Evolutionary conservation across 1,140 invertebrate genomes (phyloP).

Genomic region (Macrostomum lignano): DNA sequence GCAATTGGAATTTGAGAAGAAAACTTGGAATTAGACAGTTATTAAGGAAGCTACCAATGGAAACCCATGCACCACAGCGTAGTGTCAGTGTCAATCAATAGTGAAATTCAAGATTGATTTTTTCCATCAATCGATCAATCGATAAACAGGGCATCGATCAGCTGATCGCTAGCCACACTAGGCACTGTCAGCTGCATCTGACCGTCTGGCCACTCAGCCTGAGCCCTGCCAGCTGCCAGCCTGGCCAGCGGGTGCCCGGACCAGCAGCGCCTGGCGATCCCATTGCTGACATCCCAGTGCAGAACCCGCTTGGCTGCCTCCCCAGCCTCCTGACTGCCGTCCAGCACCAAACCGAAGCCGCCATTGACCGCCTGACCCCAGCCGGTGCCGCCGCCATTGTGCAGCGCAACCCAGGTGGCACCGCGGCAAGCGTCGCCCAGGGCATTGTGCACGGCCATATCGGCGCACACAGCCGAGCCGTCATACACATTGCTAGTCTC

Average conservation of each 20-base stretch:
- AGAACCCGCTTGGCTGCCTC: conserved; percentile 31
- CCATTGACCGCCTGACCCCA: conserved; percentile 44
- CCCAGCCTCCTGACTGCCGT: conserved; percentile 33
- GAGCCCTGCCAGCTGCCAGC: conserved; percentile 1
- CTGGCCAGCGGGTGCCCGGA: conserved; percentile 10
- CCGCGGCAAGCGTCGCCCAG: conserved; percentile 39
- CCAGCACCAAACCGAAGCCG: conserved; percentile 39
- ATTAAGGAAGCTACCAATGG: no score
- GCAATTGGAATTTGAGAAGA: no score
- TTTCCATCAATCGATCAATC: no score
- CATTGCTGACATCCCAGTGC: conserved; percentile 40
- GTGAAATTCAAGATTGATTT: no score
- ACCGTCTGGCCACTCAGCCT: background rate
- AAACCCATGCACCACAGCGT: no score
- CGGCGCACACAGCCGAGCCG: conserved; percentile 38
- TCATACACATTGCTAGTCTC: conserved; percentile 41
- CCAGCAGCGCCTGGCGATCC: conserved; percentile 29
- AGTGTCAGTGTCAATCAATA: no score
- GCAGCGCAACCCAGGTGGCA: conserved; percentile 40
- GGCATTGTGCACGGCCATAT: conserved; percentile 41
- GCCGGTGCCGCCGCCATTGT: conserved; percentile 41
- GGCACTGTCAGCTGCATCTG: background rate
- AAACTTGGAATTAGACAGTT: no score
- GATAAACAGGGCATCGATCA: no score
- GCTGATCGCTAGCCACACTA: no score